These are phyloP conservation scores for Drosophila asahinai DNA, from an alignment of 1,140 invertebrate genomes.

Conservation along the genomic window DNA sequence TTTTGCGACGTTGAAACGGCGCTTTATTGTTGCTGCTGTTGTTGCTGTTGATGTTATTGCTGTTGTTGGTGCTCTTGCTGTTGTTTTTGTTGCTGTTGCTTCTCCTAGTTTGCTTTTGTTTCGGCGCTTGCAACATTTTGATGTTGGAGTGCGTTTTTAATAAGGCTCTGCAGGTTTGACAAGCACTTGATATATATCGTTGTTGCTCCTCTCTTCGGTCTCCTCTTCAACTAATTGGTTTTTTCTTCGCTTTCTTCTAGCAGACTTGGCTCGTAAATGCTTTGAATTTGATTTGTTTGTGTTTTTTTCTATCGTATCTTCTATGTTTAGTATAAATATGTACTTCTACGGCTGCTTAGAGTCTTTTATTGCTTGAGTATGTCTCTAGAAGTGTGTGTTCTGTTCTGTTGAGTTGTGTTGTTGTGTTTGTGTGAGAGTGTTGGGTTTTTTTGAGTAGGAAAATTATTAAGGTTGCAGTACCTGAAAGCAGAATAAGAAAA, in stretches of 20 bases:
- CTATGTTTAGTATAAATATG: conserved; percentile 11
- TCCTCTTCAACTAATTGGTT: conserved; percentile 20
- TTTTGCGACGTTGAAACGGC: conserved; percentile 57
- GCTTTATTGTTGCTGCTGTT: conserved; percentile 43
- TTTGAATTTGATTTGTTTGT: conserved; percentile 48
- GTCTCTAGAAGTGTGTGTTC: conserved; percentile 29
- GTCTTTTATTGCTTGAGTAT: conserved; percentile 67
- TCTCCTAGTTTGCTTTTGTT: conserved; percentile 32
- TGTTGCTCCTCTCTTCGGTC: conserved; percentile 16
- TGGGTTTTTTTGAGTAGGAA: conserved; percentile 18
- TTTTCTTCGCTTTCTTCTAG: conserved; percentile 12
- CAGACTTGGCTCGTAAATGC: conserved; percentile 62
- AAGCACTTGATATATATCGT: conserved; percentile 37
- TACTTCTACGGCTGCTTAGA: conserved; percentile 22
- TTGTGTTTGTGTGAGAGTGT: conserved; percentile 20
- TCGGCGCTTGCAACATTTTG: conserved; percentile 34
- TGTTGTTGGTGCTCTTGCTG: conserved; percentile 22
- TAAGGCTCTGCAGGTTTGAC: conserved; percentile 44
- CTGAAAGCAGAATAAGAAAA: conserved; percentile 50
- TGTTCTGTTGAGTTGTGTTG: conserved; percentile 6
- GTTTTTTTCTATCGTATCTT: conserved; percentile 26
- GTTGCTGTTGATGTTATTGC: conserved; percentile 15
- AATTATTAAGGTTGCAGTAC: conserved; percentile 68
- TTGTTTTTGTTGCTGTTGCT: conserved; percentile 45
- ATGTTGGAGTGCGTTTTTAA: conserved; percentile 26